Conservation (phyloP, 2,888 invertebrate genomes). For the Metallyticus violacea region DNA sequence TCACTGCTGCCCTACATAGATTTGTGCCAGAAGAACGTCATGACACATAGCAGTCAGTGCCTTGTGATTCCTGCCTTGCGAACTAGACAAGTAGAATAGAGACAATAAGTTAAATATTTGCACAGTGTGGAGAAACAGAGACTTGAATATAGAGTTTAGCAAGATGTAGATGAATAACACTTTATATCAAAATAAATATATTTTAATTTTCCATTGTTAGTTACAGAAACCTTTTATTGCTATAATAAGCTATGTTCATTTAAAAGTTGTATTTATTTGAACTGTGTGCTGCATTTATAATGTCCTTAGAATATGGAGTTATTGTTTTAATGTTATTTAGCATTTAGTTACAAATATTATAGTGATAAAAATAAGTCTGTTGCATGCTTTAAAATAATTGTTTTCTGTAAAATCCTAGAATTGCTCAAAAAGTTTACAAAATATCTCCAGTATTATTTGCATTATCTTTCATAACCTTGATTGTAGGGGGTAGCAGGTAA, state of each 20-base stretch:
- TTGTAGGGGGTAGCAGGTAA: background rate
- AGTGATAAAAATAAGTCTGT: background rate
- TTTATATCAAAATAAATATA: background rate
- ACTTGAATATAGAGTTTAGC: background rate
- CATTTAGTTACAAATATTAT: background rate
- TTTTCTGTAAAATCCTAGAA: background rate
- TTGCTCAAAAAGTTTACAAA: background rate
- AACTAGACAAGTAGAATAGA: background rate
- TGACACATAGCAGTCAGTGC: background rate
- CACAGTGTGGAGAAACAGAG: background rate
- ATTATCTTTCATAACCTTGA: background rate
- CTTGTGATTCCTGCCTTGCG: background rate
- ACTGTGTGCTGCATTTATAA: background rate
- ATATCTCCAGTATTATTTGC: background rate
- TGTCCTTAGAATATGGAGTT: background rate
- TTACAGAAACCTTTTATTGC: background rate
- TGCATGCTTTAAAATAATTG: background rate
- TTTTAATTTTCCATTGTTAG: background rate
- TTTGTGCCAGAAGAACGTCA: slow-evolving; percentile 46
- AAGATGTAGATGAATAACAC: background rate
- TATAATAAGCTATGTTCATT: background rate
- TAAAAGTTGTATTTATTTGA: background rate
- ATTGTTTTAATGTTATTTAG: background rate
- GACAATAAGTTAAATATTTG: background rate
- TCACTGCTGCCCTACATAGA: slow-evolving; percentile 51